phyloP scores from a whole-genome alignment of 2,888 invertebrate genomes.

The Pandemis cinnamomeana region DNA sequence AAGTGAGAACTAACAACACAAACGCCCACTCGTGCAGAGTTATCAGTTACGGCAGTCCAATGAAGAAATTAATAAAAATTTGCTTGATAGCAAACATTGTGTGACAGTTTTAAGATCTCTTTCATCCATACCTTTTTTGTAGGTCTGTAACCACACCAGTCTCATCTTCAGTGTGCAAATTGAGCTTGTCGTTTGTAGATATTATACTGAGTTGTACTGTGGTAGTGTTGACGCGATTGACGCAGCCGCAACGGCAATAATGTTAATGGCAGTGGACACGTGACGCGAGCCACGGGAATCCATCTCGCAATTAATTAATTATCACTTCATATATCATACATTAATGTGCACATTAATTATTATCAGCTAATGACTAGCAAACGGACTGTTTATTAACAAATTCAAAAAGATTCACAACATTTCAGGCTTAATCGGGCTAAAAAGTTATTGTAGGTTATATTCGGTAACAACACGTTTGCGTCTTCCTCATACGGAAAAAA shows the following conservation, averaged over 20 bases:
- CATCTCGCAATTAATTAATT: constrained; percentile 22
- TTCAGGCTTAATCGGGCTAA: too few relatives aligned
- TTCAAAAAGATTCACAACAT: not conserved
- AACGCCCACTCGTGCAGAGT: too few relatives aligned
- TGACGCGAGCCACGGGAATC: constrained; percentile 3
- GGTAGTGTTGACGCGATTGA: constrained; percentile 14
- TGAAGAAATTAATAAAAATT: too few relatives aligned
- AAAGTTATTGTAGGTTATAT: too few relatives aligned
- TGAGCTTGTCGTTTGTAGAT: not conserved
- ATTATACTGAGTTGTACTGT: not conserved
- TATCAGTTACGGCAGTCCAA: too few relatives aligned
- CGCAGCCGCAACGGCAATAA: constrained; percentile 13
- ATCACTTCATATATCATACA: constrained; percentile 6
- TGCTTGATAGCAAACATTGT: too few relatives aligned
- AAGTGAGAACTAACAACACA: too few relatives aligned
- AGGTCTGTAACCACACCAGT: too few relatives aligned
- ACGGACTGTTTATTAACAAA: not conserved
- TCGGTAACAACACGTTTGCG: too few relatives aligned
- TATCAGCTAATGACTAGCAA: not conserved
- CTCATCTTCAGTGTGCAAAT: not conserved
- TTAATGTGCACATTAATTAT: not conserved
- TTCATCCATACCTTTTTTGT: too few relatives aligned
- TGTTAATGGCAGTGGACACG: constrained; percentile 18
- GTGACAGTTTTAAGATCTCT: too few relatives aligned
- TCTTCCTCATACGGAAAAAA: too few relatives aligned